These are phyloP conservation scores for Pollenia griseotomentosa DNA, from an alignment of 2,888 invertebrate species.

Conservation along the genomic window DNA sequence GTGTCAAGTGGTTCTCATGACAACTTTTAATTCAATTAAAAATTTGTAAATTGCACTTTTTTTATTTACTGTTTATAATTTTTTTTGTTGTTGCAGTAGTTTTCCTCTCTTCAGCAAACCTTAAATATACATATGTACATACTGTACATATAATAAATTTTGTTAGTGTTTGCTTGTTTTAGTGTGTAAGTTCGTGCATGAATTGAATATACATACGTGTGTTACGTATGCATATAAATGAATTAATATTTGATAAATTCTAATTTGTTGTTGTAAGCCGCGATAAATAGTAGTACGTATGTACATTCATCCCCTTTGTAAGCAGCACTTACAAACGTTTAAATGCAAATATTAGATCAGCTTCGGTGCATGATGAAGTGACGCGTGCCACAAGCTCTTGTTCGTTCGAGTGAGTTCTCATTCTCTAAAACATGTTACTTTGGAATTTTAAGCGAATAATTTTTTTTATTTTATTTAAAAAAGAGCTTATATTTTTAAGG, in stretches of 20 bases:
- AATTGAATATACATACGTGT: too few species aligned
- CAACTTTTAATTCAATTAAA: slow-evolving; percentile 68
- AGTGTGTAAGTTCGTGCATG: too few species aligned
- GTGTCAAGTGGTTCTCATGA: slow-evolving; percentile 69
- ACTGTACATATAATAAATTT: not conserved
- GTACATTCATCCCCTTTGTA: slow-evolving; percentile 1
- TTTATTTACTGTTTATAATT: slow-evolving; percentile 13
- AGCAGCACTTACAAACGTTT: not conserved
- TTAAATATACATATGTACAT: not conserved
- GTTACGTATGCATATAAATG: not conserved
- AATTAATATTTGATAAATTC: not conserved
- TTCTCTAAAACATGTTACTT: not conserved
- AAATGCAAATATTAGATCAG: slow-evolving; percentile 37
- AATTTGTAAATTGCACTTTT: slow-evolving; percentile 46
- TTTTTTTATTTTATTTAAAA: not conserved
- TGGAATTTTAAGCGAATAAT: not conserved
- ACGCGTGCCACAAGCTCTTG: slow-evolving; percentile 43
- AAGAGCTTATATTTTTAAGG: too few species aligned
- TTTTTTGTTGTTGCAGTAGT: not conserved
- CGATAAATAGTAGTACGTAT: not conserved
- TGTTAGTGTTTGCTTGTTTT: not conserved
- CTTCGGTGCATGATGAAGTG: slow-evolving; percentile 26
- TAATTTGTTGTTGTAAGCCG: slow-evolving; percentile 6
- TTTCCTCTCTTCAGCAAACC: not conserved
- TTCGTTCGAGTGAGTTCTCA: slow-evolving; percentile 16